Conservation (phyloP, 1,140 invertebrate species). For the Drosophila tani region DNA sequence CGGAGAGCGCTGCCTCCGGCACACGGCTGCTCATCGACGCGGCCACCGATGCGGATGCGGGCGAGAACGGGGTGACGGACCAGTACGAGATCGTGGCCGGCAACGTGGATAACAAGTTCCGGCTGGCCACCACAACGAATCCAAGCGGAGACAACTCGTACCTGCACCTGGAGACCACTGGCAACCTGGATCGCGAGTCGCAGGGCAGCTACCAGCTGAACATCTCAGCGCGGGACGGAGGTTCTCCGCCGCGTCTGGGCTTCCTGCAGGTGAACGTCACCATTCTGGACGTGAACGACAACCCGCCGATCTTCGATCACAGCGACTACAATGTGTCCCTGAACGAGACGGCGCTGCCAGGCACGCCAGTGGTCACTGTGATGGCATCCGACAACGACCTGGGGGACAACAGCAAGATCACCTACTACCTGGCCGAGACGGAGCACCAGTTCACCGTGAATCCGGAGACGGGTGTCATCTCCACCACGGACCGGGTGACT, state of each 20-base stretch:
- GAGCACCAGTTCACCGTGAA: conserved; percentile 95
- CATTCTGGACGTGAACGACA: conserved; percentile 97
- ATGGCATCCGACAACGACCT: conserved; percentile 96
- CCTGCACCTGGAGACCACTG: conserved; percentile 95
- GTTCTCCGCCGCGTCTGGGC: conserved; percentile 91
- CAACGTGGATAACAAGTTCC: conserved; percentile 94
- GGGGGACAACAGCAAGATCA: conserved; percentile 96
- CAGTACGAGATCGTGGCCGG: conserved; percentile 95
- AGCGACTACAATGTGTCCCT: conserved; percentile 96
- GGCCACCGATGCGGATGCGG: conserved; percentile 93
- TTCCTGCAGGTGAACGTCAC: conserved; percentile 95
- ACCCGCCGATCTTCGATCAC: conserved; percentile 96
- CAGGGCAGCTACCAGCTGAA: conserved; percentile 93
- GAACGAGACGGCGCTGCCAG: conserved; percentile 95
- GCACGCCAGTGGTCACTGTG: conserved; percentile 95
- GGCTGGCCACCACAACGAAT: conserved; percentile 93
- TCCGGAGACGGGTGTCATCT: conserved; percentile 94
- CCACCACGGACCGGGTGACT: conserved; percentile 91
- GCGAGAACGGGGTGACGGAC: conserved; percentile 93
- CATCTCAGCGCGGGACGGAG: conserved; percentile 95
- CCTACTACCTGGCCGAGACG: conserved; percentile 93
- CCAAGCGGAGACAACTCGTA: conserved; percentile 95
- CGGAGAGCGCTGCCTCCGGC: conserved; percentile 95
- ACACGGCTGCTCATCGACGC: conserved; percentile 94
- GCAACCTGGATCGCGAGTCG: conserved; percentile 94